Conservation (phyloP, 2,113 vertebrate genomes). For the Etheostoma cragini region DNA sequence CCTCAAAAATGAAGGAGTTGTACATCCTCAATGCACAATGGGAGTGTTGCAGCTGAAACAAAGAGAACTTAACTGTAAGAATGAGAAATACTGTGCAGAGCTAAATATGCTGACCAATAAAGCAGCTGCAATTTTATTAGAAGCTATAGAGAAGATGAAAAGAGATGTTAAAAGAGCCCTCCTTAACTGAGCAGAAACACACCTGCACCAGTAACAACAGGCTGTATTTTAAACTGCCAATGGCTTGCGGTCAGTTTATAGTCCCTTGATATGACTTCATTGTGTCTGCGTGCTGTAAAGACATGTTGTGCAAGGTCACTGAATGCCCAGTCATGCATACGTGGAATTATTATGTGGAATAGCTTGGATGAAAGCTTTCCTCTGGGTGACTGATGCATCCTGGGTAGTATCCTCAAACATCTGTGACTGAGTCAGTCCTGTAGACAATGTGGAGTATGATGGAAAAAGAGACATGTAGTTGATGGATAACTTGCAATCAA, state of each 20-base stretch:
- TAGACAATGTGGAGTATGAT: neutral
- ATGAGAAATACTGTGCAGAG: neutral
- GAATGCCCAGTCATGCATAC: constrained; percentile 18
- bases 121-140: constrained; percentile 28
- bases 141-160: neutral
- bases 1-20: constrained; percentile 37
- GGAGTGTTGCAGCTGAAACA: neutral
- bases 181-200: constrained; percentile 28
- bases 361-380: constrained; percentile 47
- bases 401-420: constrained; percentile 35
- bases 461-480: neutral
- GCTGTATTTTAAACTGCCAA: constrained; percentile 12
- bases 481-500: neutral
- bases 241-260: constrained; percentile 15
- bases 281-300: constrained; percentile 21
- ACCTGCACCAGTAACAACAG: constrained; percentile 63
- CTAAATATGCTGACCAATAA: neutral
- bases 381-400: constrained; percentile 44
- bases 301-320: constrained; percentile 32
- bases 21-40: constrained; percentile 13
- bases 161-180: constrained; percentile 35
- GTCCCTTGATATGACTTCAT: constrained; percentile 53
- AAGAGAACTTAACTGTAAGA: constrained; percentile 1
- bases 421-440: constrained; percentile 48
- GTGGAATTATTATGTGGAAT: constrained; percentile 38